Evolutionary conservation across 2,113 vertebrate species (phyloP).

Genomic region (Grammomys surdaster): DNA sequence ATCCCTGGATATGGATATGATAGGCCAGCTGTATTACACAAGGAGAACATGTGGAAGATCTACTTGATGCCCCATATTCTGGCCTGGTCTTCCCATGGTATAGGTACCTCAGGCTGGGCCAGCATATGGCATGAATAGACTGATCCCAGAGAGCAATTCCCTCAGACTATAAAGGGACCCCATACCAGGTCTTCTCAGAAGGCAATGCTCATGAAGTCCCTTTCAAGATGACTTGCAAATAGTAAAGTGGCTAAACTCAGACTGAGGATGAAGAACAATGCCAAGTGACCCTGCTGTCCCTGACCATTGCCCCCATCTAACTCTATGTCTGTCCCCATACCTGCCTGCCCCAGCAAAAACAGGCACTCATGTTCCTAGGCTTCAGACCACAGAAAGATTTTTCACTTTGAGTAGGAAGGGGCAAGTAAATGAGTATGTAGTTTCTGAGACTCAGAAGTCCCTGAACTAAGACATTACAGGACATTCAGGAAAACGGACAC

Average conservation of each 20-base stretch:
- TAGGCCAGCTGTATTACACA: neutral
- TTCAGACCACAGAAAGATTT: neutral
- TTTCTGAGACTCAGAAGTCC: neutral
- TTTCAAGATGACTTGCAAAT: neutral
- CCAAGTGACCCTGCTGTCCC: too few species aligned
- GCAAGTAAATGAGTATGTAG: neutral
- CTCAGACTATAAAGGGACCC: neutral
- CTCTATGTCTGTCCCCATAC: fast-evolving
- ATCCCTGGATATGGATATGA: neutral
- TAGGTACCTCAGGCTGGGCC: neutral
- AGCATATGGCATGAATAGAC: neutral
- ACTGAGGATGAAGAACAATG: neutral
- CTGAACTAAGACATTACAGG: neutral
- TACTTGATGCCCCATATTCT: neutral
- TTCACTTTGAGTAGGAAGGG: neutral
- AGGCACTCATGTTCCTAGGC: neutral
- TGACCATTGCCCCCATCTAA: too few species aligned
- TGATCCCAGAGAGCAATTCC: neutral
- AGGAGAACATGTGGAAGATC: neutral
- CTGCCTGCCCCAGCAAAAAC: too few species aligned
- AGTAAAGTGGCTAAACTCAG: fast-evolving
- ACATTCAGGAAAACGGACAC: neutral
- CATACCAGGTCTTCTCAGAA: neutral
- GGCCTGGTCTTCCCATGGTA: neutral
- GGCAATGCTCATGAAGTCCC: neutral